Evolutionary conservation across 2,888 invertebrate genomes (phyloP).

Genomic region (Norana najaformis): DNA sequence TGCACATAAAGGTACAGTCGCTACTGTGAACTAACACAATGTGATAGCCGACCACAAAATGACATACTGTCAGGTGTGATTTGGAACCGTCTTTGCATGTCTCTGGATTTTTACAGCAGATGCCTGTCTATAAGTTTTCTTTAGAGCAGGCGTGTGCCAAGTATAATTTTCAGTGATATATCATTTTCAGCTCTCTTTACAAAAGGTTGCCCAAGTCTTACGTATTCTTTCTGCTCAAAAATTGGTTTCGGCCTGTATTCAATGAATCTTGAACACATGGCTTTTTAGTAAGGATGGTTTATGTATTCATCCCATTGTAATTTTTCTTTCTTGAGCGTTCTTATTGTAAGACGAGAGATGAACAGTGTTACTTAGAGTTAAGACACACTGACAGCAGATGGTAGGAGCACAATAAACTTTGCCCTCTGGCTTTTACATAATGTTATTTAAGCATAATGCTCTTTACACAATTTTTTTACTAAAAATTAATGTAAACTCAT

Average conservation of each 20-base stretch:
- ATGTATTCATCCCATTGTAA: neutral
- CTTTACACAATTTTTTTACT: neutral
- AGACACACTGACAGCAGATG: neutral
- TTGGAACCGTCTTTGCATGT: neutral
- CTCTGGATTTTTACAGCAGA: neutral
- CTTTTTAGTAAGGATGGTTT: neutral
- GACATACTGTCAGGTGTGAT: neutral
- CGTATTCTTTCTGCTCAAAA: neutral
- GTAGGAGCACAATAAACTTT: neutral
- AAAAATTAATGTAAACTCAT: neutral
- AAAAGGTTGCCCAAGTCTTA: slow-evolving; percentile 5
- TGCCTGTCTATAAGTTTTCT: neutral
- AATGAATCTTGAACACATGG: neutral
- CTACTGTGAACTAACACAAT: neutral
- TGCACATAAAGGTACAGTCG: neutral
- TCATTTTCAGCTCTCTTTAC: neutral
- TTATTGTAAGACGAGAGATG: neutral
- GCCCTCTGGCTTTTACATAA: neutral
- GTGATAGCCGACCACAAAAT: neutral
- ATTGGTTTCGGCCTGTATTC: neutral
- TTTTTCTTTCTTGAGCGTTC: slow-evolving; percentile 1
- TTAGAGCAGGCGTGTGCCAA: neutral
- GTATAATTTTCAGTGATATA: no score
- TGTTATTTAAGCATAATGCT: neutral
- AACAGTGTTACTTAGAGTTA: neutral